Evolutionary conservation across 2,113 vertebrate species (phyloP).

Genomic region (Myotis lucifugus): DNA sequence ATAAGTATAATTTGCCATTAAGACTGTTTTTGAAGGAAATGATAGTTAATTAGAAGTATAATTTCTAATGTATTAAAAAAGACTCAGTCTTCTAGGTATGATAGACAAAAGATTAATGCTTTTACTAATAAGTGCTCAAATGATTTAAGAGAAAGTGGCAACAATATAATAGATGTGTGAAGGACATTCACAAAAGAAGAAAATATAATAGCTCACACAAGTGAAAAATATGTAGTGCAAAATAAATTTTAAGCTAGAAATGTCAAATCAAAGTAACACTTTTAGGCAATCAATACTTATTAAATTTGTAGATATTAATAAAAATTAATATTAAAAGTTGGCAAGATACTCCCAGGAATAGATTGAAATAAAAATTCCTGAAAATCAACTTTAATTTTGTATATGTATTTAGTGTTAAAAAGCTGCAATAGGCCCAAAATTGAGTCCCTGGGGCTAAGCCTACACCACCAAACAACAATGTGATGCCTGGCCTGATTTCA

Average conservation of each 20-base stretch:
- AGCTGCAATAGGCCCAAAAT: not conserved
- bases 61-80: not conserved
- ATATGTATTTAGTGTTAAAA: not conserved
- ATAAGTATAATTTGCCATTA: not conserved
- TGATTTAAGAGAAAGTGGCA: not conserved
- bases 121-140: not conserved
- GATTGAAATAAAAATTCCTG: not conserved
- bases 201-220: not conserved
- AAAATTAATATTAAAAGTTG: not conserved
- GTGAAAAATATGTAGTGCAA: not conserved
- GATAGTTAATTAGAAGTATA: not conserved
- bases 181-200: not conserved
- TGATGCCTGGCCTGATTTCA: not conserved
- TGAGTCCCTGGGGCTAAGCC: not conserved
- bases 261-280: not conserved
- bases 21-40: not conserved
- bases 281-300: not conserved
- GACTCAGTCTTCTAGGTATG: not conserved
- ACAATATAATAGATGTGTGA: not conserved
- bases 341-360: not conserved
- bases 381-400: not conserved
- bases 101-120: not conserved
- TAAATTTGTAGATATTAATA: not conserved
- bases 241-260: not conserved
- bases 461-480: not conserved